These are phyloP conservation scores for Hoplodrina blanda DNA, from an alignment of 2,888 invertebrate species.

Conservation along the genomic window DNA sequence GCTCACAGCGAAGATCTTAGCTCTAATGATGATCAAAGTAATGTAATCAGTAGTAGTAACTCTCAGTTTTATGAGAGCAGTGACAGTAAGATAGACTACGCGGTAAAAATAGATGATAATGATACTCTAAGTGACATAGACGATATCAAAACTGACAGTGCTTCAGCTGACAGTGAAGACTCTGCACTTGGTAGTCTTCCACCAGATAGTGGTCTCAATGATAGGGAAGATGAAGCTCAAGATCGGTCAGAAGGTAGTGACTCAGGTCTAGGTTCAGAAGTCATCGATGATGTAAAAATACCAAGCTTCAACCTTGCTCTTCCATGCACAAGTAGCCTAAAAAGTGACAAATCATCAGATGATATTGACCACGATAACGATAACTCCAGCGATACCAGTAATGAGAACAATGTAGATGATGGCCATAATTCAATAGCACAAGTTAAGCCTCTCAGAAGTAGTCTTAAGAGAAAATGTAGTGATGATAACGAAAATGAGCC, in stretches of 20 bases:
- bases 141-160: constrained; percentile 88
- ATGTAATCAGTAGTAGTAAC: constrained; percentile 80
- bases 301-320: constrained; percentile 80
- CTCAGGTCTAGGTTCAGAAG: constrained; percentile 95
- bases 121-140: constrained; percentile 89
- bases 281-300: constrained; percentile 90
- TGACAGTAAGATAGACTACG: constrained; percentile 88
- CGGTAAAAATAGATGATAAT: constrained; percentile 87
- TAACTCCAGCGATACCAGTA: constrained; percentile 56
- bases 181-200: constrained; percentile 92
- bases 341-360: constrained; percentile 56
- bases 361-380: constrained; percentile 62
- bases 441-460: constrained; percentile 88
- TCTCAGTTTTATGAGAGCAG: constrained; percentile 90
- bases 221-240: constrained; percentile 91
- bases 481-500: constrained; percentile 84
- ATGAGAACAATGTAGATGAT: constrained; percentile 62
- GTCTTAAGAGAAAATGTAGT: constrained; percentile 92
- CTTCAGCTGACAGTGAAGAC: constrained; percentile 91
- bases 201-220: constrained; percentile 82
- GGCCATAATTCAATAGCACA: constrained; percentile 64
- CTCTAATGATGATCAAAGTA: constrained; percentile 84
- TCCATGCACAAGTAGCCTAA: constrained; percentile 76
- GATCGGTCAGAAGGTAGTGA: constrained; percentile 95
- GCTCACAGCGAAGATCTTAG: constrained; percentile 84